Base-by-base conservation (phyloP, 2,888 invertebrate species). In the Clanis bilineata region DNA sequence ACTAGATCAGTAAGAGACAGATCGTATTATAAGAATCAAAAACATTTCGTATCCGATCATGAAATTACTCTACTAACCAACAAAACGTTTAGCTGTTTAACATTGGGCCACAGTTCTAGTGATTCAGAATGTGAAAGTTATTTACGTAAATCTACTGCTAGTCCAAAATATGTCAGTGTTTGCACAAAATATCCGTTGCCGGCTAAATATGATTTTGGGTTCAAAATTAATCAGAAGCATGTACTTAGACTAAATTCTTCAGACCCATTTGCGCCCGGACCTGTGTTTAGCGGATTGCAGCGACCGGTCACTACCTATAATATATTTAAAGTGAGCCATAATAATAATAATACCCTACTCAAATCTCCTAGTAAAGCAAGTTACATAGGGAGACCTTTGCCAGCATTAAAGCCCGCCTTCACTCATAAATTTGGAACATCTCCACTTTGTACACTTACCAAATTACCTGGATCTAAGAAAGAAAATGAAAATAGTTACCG, bases 1-100 rank as follows among this genome's bases (percentile, higher is more conserved):
- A 91, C 92, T 1, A 78, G 92, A 67, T 93, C 93, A 15, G 92
- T 93, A 0, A 75, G 92, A 73, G 92, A 93, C 67, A 80, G 91
- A 60, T 92, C 92, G 0, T 93, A 93, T 70, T 93, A 93, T 62
- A 93, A 93, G 76, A 93, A 93, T 73, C 92, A 93, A 72, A 93
- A 93, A 73, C 89, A 93, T 68, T 89, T 93, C 65, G 90, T 93
- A 9, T 92, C 93, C 1, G 94, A 94, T 59, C 93, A 93, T 79
- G 94, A 94, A 70, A 94, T 94, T 68, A 70, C 93, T 45, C 83
- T 93, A 66, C 77, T 94, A 59, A 93, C 94, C 1, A 92, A 91
- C 68, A 90, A 92, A 83, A 89, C 92, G 22, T 88, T 90, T 62
- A 92, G 82, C 64, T 93, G 93, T 45, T 84, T 94, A 10, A 94